phyloP scores from a whole-genome alignment of 2,113 vertebrate genomes.

The Sprattus sprattus region DNA sequence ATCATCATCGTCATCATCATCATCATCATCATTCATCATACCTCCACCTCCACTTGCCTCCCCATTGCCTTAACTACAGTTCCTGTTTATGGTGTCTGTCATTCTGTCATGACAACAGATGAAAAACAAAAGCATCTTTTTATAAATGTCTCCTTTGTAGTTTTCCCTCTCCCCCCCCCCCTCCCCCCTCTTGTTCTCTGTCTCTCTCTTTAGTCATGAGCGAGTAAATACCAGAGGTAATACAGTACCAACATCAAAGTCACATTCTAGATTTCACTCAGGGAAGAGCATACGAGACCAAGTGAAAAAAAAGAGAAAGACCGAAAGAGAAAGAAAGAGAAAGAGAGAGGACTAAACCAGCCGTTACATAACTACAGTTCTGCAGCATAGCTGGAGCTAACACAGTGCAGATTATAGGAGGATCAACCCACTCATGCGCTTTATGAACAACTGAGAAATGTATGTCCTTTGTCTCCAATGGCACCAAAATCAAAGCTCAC shows the following conservation, averaged over 20 bases:
- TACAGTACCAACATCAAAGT: conserved; percentile 64
- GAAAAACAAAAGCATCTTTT: conserved; percentile 49
- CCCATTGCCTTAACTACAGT: conserved; percentile 27
- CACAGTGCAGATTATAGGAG: too few species aligned
- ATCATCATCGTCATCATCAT: not conserved
- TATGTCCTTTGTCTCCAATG: too few species aligned
- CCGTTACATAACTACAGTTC: not conserved
- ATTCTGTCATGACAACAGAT: not conserved
- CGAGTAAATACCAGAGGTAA: conserved; percentile 43
- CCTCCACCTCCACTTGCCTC: conserved; percentile 14
- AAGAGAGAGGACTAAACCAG: not conserved
- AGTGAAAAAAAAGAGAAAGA: not conserved
- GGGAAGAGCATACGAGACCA: not conserved
- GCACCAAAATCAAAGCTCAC: too few species aligned
- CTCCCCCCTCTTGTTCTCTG: not conserved
- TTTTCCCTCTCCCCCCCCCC: not conserved
- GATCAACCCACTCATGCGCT: too few species aligned
- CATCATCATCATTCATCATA: not conserved
- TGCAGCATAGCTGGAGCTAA: too few species aligned
- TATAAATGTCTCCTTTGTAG: conserved; percentile 38
- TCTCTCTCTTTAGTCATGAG: not conserved
- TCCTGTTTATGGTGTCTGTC: not conserved
- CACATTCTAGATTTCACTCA: conserved; percentile 56
- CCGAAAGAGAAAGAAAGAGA: not conserved
- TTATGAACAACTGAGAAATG: too few species aligned